Base-by-base conservation (phyloP, 2,888 invertebrate genomes). In the Sinopyrophorus schimmeli region DNA sequence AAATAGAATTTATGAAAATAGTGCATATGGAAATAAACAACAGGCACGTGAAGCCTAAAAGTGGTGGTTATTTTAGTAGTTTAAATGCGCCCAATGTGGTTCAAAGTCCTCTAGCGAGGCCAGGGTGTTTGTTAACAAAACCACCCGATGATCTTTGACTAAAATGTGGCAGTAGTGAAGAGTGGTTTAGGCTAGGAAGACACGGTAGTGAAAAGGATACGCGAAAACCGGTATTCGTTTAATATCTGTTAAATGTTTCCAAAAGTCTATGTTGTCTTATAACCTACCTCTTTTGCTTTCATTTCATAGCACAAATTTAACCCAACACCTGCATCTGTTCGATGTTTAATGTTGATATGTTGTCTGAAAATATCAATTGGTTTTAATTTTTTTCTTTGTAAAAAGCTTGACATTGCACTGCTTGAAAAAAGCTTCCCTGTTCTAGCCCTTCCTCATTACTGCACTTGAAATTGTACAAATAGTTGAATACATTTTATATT, bases 1-100 rank as follows among this genome's bases (percentile, higher is more conserved):
- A 92, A 74, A 92, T 93, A 60, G 92, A 93, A 72, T 90, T 90
- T 74, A 91, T 92, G 90, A 91, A 91, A 76, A 92, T 92, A 71
- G 91, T 92, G 11, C 89, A 92, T 67, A 92, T 93, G 92, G 90
- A 92, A 74, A 85, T 90, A 79, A 89, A 92, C 76, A 93, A 93
- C 73, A 80, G 92, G 3, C 92, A 92, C 72, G 75, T 93, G 59
- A 87, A 90, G 63, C 90, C 90, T 51, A 86, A 89, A 59, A 82
- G 84, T 1, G 89, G 90, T 11, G 86, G 90, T 1, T 90, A 90
- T 74, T 91, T 91, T 74, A 86, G 83, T 38, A 77, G 81, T 35
- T 70, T 78, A 26, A 77, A 78, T 52, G 68, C 72, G 9, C 77
- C 80, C 41, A 64, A 58, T 15, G 59, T 67, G 15, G 64, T 71